phyloP scores from a whole-genome alignment of 2,797 vertebrate genomes.

The Brotula barbata region DNA sequence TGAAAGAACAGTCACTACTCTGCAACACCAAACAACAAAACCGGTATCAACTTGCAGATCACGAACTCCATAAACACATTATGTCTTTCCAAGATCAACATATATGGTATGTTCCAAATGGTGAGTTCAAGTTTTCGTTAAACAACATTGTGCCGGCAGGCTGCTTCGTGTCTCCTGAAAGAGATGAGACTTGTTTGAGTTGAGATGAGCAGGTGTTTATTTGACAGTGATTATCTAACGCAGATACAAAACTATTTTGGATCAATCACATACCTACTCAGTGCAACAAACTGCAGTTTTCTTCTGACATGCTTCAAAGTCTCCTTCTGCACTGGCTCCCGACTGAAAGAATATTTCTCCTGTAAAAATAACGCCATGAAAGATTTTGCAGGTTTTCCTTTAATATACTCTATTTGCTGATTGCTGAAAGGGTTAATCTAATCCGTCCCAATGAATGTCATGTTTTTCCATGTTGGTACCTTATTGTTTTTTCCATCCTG shows the following conservation, averaged over 20 bases:
- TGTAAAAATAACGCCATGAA: conserved; percentile 45
- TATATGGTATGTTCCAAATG: neutral
- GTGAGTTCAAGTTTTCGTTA: neutral
- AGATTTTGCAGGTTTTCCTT: no score
- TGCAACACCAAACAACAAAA: conserved; percentile 3
- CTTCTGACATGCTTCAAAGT: conserved; percentile 58
- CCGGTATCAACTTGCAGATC: neutral
- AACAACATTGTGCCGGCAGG: neutral
- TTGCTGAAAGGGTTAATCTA: no score
- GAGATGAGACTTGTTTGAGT: conserved; percentile 10
- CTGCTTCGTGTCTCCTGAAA: conserved; percentile 42
- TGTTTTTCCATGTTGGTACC: conserved; percentile 55
- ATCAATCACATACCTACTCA: conserved; percentile 41
- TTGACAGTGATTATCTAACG: neutral
- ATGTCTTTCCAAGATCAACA: neutral
- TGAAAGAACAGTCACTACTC: no score
- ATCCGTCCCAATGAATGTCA: neutral
- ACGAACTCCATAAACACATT: no score
- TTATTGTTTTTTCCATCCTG: conserved; percentile 42
- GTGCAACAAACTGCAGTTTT: conserved; percentile 71
- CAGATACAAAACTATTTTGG: neutral
- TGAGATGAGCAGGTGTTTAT: neutral
- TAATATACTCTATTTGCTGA: neutral
- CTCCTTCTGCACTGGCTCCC: conserved; percentile 9
- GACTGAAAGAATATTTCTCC: conserved; percentile 8